phyloP scores from a whole-genome alignment of 2,797 vertebrate genomes.

The Notolabrus celidotus region DNA sequence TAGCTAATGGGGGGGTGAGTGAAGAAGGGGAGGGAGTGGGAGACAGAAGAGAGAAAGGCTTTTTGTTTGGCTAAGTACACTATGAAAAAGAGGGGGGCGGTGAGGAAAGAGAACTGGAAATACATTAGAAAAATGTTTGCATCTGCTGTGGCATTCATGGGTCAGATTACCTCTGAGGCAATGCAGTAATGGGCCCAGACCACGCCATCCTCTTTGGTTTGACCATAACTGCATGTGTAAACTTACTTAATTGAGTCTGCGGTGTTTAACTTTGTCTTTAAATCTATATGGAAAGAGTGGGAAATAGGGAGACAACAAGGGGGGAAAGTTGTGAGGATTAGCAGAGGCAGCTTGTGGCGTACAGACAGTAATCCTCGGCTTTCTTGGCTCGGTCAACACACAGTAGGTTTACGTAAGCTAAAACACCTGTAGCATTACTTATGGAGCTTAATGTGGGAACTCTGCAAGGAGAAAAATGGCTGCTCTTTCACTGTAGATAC shows the following conservation, averaged over 20 bases:
- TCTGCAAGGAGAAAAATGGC: background rate
- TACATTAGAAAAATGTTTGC: slow-evolving; percentile 69
- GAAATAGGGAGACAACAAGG: background rate
- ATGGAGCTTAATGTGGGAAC: slow-evolving; percentile 20
- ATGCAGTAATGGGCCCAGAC: slow-evolving; percentile 9
- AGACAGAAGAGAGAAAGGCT: slow-evolving; percentile 66
- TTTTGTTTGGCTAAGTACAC: slow-evolving; percentile 82
- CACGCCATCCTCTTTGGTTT: slow-evolving; percentile 17
- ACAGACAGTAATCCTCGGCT: slow-evolving; percentile 48
- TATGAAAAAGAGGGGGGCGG: slow-evolving; percentile 73
- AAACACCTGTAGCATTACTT: slow-evolving; percentile 37
- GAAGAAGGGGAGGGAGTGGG: slow-evolving; percentile 25
- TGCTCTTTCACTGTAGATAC: background rate
- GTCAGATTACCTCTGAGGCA: slow-evolving; percentile 61
- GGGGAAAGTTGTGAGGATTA: slow-evolving; percentile 48
- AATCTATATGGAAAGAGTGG: slow-evolving; percentile 7
- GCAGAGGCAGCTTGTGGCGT: slow-evolving; percentile 32
- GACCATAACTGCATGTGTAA: slow-evolving; percentile 38
- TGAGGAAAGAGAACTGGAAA: slow-evolving; percentile 63
- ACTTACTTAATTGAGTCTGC: slow-evolving; percentile 33
- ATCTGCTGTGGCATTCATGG: slow-evolving; percentile 53
- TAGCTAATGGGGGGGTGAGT: background rate
- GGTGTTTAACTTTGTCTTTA: slow-evolving; percentile 37
- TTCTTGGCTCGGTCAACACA: slow-evolving; percentile 43
- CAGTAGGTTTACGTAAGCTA: slow-evolving; percentile 27